These are phyloP conservation scores for Mus spicilegus DNA, from an alignment of 2,113 vertebrate species.

Conservation along the genomic window DNA sequence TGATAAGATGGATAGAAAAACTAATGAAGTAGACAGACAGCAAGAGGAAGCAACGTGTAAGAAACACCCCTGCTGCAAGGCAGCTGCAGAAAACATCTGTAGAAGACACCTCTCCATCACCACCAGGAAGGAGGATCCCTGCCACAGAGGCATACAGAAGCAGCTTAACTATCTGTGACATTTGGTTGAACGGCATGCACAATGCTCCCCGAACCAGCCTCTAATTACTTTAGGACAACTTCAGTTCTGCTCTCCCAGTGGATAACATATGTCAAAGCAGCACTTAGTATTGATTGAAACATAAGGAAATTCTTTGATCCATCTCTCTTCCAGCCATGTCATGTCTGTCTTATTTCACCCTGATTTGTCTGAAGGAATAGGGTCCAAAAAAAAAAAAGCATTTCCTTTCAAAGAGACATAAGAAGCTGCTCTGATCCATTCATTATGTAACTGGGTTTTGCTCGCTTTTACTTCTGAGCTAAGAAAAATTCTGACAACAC, in stretches of 20 bases:
- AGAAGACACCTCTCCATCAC: conserved; percentile 44
- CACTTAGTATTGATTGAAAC: conserved; percentile 61
- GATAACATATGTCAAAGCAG: conserved; percentile 58
- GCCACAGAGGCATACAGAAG: background rate
- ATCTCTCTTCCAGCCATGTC: conserved; percentile 39
- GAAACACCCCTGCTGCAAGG: conserved; percentile 34
- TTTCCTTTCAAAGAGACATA: conserved; percentile 67
- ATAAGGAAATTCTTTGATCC: conserved; percentile 46
- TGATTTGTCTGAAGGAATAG: conserved; percentile 62
- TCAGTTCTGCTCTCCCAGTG: background rate
- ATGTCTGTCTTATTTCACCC: conserved; percentile 61
- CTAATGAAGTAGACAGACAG: conserved; percentile 11
- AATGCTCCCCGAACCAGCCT: background rate
- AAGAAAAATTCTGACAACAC: conserved; percentile 54
- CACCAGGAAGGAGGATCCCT: background rate
- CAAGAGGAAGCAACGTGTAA: background rate
- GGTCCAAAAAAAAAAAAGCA: conserved; percentile 24
- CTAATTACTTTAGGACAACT: conserved; percentile 61
- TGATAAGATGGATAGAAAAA: background rate
- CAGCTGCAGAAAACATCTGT: conserved; percentile 75
- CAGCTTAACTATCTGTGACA: conserved; percentile 29
- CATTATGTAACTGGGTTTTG: conserved; percentile 41
- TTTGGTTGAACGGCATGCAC: background rate
- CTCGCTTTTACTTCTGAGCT: conserved; percentile 29
- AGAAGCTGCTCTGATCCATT: conserved; percentile 26